Evolutionary conservation across 2,888 invertebrate species (phyloP).

Genomic region (Spicauda simplicius): DNA sequence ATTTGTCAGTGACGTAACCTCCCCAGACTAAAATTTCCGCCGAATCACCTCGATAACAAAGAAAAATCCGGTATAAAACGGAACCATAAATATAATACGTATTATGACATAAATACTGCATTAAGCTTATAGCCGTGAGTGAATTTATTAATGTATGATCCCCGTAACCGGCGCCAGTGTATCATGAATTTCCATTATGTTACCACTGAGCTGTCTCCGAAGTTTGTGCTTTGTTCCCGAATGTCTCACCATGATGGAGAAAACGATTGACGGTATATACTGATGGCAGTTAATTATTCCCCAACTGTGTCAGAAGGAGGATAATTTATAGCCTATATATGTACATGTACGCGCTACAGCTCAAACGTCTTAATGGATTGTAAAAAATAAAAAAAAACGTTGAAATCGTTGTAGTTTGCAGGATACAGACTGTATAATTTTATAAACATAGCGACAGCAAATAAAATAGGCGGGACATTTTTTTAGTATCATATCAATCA

Average conservation of each 20-base stretch:
- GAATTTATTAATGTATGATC: constrained; percentile 30
- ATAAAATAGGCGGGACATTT: too few relatives aligned
- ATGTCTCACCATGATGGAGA: not conserved
- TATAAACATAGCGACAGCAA: too few relatives aligned
- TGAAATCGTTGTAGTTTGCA: too few relatives aligned
- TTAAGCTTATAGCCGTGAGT: constrained; percentile 25
- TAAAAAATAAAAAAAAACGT: too few relatives aligned
- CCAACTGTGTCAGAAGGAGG: too few relatives aligned
- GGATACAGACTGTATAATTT: too few relatives aligned
- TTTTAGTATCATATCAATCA: too few relatives aligned
- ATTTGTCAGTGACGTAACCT: constrained; percentile 24
- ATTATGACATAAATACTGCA: constrained; percentile 30
- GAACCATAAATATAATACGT: constrained; percentile 16
- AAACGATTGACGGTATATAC: not conserved
- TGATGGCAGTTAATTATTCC: too few relatives aligned
- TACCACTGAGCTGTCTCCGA: constrained; percentile 18
- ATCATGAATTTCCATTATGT: constrained; percentile 28
- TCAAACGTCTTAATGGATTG: too few relatives aligned
- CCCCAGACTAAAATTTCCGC: constrained; percentile 24
- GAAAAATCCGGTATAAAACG: constrained; percentile 15
- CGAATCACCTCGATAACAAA: constrained; percentile 25
- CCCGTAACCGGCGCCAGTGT: constrained; percentile 13
- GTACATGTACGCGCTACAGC: too few relatives aligned
- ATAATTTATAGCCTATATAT: too few relatives aligned
- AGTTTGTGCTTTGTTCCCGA: constrained; percentile 6